phyloP scores from a whole-genome alignment of 2,113 vertebrate species.

The Kryptolebias marmoratus region DNA sequence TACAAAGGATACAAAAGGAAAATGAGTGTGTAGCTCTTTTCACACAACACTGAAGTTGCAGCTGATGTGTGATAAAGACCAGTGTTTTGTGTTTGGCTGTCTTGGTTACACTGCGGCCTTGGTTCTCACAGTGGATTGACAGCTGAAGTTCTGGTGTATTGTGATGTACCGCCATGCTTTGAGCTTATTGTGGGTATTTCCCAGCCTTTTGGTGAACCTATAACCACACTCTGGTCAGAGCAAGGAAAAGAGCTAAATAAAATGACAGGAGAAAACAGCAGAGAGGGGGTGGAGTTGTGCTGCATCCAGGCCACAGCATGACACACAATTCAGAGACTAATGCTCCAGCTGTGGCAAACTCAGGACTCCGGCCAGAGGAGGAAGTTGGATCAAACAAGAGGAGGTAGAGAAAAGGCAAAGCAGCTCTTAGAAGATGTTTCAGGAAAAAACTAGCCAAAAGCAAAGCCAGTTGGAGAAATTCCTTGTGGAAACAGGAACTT shows the following conservation, averaged over 20 bases:
- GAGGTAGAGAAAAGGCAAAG: slow-evolving; percentile 24
- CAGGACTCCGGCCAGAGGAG: slow-evolving; percentile 47
- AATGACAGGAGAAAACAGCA: slow-evolving; percentile 22
- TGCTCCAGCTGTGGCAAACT: slow-evolving; percentile 53
- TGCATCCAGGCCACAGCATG: slow-evolving; percentile 65
- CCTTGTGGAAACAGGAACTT: slow-evolving; percentile 38
- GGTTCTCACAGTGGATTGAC: slow-evolving; percentile 25
- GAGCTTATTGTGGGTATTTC: slow-evolving; percentile 54
- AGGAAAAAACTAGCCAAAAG: slow-evolving; percentile 24
- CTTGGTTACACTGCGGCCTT: slow-evolving; percentile 23
- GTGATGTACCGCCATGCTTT: slow-evolving; percentile 1
- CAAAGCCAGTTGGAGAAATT: slow-evolving; percentile 25
- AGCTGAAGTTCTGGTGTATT: slow-evolving; percentile 6
- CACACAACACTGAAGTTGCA: not conserved
- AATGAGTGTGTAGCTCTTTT: not conserved
- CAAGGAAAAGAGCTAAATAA: slow-evolving; percentile 33
- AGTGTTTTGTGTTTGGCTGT: slow-evolving; percentile 23
- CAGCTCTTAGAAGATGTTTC: slow-evolving; percentile 36
- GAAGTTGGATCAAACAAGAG: slow-evolving; percentile 24
- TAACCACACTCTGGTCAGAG: slow-evolving; percentile 45
- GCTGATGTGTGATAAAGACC: not conserved
- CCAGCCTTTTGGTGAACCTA: slow-evolving; percentile 68
- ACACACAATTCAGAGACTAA: slow-evolving; percentile 55
- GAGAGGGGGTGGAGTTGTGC: slow-evolving; percentile 40
- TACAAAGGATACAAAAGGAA: too few species aligned